Percentiles rank a stretch among this genome's conserved stretches.
Evolutionary conservation across 2,113 vertebrate species (phyloP).

Genomic region (Mirza zaza): DNA sequence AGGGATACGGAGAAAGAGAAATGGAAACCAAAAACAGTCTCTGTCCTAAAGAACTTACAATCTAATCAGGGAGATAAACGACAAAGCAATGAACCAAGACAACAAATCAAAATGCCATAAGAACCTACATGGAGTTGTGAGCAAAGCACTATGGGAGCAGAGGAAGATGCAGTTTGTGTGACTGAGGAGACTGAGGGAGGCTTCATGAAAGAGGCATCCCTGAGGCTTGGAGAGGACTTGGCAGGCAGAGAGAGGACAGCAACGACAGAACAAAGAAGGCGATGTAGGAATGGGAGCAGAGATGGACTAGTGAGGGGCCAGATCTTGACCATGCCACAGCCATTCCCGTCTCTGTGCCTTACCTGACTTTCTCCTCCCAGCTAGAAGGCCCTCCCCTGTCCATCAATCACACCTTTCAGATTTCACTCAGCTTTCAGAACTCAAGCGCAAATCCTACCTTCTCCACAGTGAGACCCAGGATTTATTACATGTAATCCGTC

Average conservation of each 20-base stretch:
- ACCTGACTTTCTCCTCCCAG: not conserved
- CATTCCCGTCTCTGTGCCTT: not conserved
- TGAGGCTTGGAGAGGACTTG: not conserved
- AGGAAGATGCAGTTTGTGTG: not conserved
- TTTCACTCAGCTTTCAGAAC: not conserved
- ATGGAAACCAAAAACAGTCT: not conserved
- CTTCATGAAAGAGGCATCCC: not conserved
- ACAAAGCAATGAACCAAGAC: not conserved
- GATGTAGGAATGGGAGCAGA: not conserved
- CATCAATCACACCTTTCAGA: not conserved
- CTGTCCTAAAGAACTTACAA: not conserved
- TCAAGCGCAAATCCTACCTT: not conserved
- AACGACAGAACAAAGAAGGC: not conserved
- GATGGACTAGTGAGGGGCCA: not conserved
- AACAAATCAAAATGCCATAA: not conserved
- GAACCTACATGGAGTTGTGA: not conserved
- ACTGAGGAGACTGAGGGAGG: not conserved
- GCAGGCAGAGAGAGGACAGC: not conserved
- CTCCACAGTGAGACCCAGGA: not conserved
- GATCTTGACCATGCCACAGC: rapidly evolving
- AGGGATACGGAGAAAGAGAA: not conserved
- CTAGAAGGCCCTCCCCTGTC: not conserved
- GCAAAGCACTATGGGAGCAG: not conserved
- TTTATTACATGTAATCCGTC: not conserved
- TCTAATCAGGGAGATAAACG: not conserved